Conservation (phyloP, 2,797 vertebrate species). For the Hipposideros larvatus region DNA sequence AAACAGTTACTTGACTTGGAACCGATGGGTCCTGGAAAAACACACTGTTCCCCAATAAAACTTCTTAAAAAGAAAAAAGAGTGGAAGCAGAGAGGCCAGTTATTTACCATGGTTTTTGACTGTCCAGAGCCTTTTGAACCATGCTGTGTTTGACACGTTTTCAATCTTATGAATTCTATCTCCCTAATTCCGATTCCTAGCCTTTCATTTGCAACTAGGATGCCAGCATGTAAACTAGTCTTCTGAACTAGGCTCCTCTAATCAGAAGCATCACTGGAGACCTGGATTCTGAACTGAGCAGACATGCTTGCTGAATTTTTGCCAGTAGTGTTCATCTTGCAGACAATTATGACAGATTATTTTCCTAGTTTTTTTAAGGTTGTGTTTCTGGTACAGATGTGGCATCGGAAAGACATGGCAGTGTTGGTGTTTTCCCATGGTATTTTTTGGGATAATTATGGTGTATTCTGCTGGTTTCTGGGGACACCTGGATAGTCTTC, state of each 20-base stretch:
- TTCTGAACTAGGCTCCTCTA: neutral
- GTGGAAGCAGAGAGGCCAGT: neutral
- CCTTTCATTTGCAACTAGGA: conserved; percentile 23
- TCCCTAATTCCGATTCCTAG: neutral
- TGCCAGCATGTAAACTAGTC: neutral
- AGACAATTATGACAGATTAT: neutral
- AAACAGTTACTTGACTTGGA: too few species aligned
- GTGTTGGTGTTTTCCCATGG: conserved; percentile 11
- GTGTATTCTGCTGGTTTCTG: conserved; percentile 19
- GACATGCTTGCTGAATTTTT: conserved; percentile 36
- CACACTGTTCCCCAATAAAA: too few species aligned
- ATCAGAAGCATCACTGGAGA: neutral
- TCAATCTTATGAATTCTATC: neutral
- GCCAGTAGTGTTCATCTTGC: neutral
- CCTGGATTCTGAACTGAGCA: conserved; percentile 44
- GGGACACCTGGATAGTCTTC: neutral
- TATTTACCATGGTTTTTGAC: neutral
- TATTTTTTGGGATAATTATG: neutral
- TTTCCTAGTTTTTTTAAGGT: neutral
- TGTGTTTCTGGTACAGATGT: conserved; percentile 30
- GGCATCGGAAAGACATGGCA: neutral
- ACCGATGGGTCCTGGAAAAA: too few species aligned
- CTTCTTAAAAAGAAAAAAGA: neutral
- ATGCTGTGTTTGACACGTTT: conserved; percentile 32
- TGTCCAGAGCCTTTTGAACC: conserved; percentile 36